phyloP scores from a whole-genome alignment of 2,888 invertebrate species.

The Nebria brevicollis region DNA sequence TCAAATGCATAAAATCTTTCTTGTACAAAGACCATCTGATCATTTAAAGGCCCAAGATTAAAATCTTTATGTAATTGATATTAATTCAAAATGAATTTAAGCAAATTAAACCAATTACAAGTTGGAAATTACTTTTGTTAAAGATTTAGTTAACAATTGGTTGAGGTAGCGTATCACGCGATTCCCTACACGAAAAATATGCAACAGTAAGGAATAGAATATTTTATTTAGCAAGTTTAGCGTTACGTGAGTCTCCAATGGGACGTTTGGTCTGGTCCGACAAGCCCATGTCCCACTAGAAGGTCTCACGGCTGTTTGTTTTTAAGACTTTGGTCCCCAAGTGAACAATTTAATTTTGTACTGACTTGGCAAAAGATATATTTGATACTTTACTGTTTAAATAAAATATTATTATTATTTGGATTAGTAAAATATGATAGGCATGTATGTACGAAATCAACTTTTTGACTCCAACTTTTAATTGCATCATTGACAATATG shows the following conservation, averaged over 20 bases:
- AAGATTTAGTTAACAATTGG: too few relatives aligned
- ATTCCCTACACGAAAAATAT: neutral
- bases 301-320: neutral
- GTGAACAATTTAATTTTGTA: neutral
- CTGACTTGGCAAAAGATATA: too few relatives aligned
- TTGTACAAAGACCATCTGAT: neutral
- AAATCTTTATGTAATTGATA: too few relatives aligned
- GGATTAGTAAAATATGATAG: too few relatives aligned
- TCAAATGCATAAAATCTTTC: neutral
- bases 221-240: neutral
- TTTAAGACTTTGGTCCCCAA: neutral
- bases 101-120: too few relatives aligned
- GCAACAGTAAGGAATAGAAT: neutral
- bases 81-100: too few relatives aligned
- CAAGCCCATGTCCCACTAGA: neutral
- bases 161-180: neutral
- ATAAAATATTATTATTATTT: too few relatives aligned
- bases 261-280: neutral
- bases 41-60: neutral
- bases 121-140: too few relatives aligned
- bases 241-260: neutral
- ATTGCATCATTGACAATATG: too few relatives aligned
- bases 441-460: too few relatives aligned
- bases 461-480: too few relatives aligned
- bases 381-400: too few relatives aligned